phyloP scores from a whole-genome alignment of 2,113 vertebrate genomes.

The Alectura lathami region DNA sequence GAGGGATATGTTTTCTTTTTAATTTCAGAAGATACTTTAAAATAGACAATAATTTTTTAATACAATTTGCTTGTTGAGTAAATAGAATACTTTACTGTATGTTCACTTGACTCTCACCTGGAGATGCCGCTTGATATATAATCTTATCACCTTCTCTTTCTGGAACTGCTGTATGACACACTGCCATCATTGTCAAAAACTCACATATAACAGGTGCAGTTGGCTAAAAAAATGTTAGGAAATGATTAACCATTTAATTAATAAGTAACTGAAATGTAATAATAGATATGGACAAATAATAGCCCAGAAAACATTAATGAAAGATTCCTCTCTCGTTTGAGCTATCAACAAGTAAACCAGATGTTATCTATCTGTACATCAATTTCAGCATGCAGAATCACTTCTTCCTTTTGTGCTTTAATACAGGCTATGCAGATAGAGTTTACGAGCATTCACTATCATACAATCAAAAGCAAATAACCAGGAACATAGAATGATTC shows the following conservation, averaged over 20 bases:
- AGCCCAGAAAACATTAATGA: background rate
- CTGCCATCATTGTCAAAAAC: conserved; percentile 99
- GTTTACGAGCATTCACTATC: background rate
- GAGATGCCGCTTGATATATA: conserved; percentile 94
- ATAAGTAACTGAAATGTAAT: background rate
- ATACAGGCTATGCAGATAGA: background rate
- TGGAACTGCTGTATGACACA: conserved; percentile 97
- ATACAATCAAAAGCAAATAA: background rate
- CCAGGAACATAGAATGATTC: background rate
- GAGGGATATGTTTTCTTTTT: background rate
- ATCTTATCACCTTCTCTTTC: conserved; percentile 87
- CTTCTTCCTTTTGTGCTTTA: background rate
- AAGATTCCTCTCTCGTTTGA: background rate
- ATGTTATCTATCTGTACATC: background rate
- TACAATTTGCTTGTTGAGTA: background rate
- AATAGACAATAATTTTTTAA: background rate
- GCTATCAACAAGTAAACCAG: background rate
- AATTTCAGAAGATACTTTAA: background rate
- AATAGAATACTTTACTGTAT: background rate
- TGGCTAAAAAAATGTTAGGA: conserved; percentile 75
- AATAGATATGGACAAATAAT: background rate
- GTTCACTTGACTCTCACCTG: conserved; percentile 79
- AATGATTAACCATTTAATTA: background rate
- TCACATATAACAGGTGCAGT: conserved; percentile 94
- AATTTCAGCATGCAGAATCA: background rate